Conservation (phyloP, 2,888 invertebrate species). For the Autographa pulchrina region DNA sequence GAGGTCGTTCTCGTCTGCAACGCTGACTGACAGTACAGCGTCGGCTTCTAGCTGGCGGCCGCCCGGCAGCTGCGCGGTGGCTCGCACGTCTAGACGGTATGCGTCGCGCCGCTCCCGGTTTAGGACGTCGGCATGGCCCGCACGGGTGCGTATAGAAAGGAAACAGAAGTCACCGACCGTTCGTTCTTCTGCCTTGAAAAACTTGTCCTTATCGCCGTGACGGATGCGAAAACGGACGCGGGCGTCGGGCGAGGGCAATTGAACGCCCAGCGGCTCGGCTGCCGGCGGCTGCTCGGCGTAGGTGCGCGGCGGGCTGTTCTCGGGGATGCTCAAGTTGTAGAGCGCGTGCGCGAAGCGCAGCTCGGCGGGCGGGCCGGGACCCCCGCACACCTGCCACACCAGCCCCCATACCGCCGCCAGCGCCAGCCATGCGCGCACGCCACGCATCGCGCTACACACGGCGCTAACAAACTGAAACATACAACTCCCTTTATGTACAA, state of each 20-base stretch:
- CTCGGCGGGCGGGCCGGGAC: conserved; percentile 63
- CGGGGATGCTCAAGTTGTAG: conserved; percentile 97
- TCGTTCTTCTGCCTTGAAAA: conserved; percentile 97
- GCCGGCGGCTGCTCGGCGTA: conserved; percentile 92
- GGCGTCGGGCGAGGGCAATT: conserved; percentile 76
- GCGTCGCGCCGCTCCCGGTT: conserved; percentile 97
- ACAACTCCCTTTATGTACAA: background rate
- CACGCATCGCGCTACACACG: conserved; percentile 54
- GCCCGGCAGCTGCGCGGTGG: conserved; percentile 88
- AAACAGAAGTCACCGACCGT: conserved; percentile 98
- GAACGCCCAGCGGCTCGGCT: conserved; percentile 95
- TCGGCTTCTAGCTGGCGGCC: conserved; percentile 92
- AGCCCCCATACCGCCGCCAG: conserved; percentile 49
- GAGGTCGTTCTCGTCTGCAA: conserved; percentile 96
- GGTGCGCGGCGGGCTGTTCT: conserved; percentile 97
- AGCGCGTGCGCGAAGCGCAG: conserved; percentile 92
- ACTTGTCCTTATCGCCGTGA: conserved; percentile 95
- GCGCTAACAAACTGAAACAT: conserved; percentile 39
- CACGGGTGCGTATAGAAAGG: conserved; percentile 95
- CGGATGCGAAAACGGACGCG: conserved; percentile 95
- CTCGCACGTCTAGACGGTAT: conserved; percentile 94
- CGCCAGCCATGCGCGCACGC: conserved; percentile 52
- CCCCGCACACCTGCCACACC: conserved; percentile 68
- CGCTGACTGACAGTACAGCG: conserved; percentile 91
- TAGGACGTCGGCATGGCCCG: conserved; percentile 95